Evolutionary conservation across 2,797 vertebrate species (phyloP), one percentile per base, ranked within the genome.

Genomic region (Catostomus latipinnis): DNA sequence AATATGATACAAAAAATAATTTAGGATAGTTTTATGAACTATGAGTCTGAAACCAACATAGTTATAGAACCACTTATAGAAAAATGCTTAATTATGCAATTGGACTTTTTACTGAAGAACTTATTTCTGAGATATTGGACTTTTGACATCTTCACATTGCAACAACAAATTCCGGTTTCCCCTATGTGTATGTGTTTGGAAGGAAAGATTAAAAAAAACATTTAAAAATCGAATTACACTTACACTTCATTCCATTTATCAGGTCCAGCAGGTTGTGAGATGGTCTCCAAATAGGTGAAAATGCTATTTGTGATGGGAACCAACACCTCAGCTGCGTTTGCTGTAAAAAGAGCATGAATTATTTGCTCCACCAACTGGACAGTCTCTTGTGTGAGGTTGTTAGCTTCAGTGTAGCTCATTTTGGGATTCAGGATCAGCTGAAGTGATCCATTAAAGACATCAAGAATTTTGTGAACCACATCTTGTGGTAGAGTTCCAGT

Each of bases 161-260:
- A 34, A 34, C 34, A 34, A 34, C 2, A 34, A 34, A 34, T 34
- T 34, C 34, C 4, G 34, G 34, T 34, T 34, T 34, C 34, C 34
- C 34, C 34, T 22, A 34, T 34, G 34, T 34, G 34, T 34, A 34
- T 34, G 34, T 34, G 34, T 34, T 2, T 34, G 34, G 34, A 34
- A 34, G 34, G 34, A 34, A 34, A 1, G 34, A 12, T 1, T 43
- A 60, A 1, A 60, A 3, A 50, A 22, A 12, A 34, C n/a, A 14
- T 5, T 49, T 3, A 0, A 4, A 57, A 1, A 60, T 22, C 2
- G 22, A 34, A 34, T 13, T 22, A 61, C 1, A 92, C 94, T 93
- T 81, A 95, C 94, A 92, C 46, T 8, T 91, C 45, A 87, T 90
- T 93, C 90, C 87, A 91, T 11, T 4, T 81, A 53, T 92, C 86